Evolutionary conservation across 2,888 invertebrate genomes (phyloP), one percentile per base, ranked within the genome.

Genomic region (Hylaea fasciaria): DNA sequence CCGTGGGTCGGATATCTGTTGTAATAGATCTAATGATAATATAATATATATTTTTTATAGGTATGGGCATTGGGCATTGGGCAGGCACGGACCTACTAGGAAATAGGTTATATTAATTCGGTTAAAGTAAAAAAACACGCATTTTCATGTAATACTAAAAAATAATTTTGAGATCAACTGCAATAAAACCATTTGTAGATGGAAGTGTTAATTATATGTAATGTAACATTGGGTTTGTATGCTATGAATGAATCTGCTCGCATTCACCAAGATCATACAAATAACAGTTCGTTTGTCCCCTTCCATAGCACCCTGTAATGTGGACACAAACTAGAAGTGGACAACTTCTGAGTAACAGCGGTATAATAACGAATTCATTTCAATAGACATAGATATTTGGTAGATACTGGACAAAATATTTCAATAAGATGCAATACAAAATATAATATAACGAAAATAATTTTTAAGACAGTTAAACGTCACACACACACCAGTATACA

Each of bases 371-470:
- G 39, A n/a, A 40, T 32, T 46, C 43, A 43, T 44, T 41, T 13
- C 35, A 37, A 48, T 43, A 43, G 32, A 14, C 44, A 49, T 50
- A 57, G 56, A n/a, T n/a, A n/a, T 44, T 10, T 17, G 22, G 55
- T 2, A 39, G n/a, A 7, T 40, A n/a, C 32, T 32, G 32, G 3
- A 32, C 7, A 7, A 32, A 32, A 9, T 8, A 8, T 7, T 28
- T 32, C 7, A 7, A 7, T 32, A 32, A 32, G 22, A 22, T 22
- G 2, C 22, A 22, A 22, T 22, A 22, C 22, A 22, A 22, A 22
- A 22, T 22, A 22, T 22, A 22, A 22, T n/a, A n/a, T n/a, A n/a
- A n/a, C n/a, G n/a, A n/a, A n/a, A n/a, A n/a, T n/a, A n/a, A n/a
- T n/a, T n/a, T n/a, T n/a, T n/a, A n/a, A n/a, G n/a, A n/a, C n/a